These are phyloP conservation scores for Brotula barbata DNA, from an alignment of 2,797 vertebrate species.

Conservation along the genomic window DNA sequence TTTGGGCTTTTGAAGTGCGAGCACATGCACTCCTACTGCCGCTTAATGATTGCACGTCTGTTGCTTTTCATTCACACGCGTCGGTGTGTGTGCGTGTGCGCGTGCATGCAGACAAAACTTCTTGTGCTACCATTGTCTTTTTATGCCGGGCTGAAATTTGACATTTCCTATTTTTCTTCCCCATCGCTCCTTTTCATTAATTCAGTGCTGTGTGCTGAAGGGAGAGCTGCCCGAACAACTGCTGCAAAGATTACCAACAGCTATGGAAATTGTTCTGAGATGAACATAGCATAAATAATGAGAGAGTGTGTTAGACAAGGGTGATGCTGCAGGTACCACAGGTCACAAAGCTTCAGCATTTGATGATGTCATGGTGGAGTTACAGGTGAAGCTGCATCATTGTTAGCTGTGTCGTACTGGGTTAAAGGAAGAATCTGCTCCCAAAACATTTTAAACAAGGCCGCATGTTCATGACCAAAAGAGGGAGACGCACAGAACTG, in stretches of 20 bases:
- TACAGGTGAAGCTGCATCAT: too few relatives aligned
- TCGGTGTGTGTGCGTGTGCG: constrained; percentile 13
- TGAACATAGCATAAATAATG: too few relatives aligned
- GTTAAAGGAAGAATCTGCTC: too few relatives aligned
- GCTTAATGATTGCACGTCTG: constrained; percentile 15
- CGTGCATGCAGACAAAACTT: constrained; percentile 2
- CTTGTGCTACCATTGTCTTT: constrained; percentile 41
- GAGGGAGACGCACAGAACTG: too few relatives aligned
- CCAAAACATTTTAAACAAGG: too few relatives aligned
- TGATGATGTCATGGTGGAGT: too few relatives aligned
- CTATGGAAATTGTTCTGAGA: too few relatives aligned
- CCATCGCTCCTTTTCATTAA: constrained; percentile 24
- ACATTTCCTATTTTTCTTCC: constrained; percentile 49
- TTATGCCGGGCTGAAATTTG: constrained; percentile 14
- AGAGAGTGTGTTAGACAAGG: too few relatives aligned
- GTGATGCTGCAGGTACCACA: too few relatives aligned
- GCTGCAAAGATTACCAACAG: constrained; percentile 55
- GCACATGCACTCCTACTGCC: constrained; percentile 10
- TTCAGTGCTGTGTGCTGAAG: constrained; percentile 29
- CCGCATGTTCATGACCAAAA: too few relatives aligned
- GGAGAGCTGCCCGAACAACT: constrained; percentile 54
- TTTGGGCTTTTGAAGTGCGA: constrained; percentile 36
- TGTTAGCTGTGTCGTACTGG: too few relatives aligned
- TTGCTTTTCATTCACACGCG: constrained; percentile 12
- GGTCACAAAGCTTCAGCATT: too few relatives aligned